Evolutionary conservation across 1,140 invertebrate species (phyloP).

Genomic region (Pogonomyrmex californicus): DNA sequence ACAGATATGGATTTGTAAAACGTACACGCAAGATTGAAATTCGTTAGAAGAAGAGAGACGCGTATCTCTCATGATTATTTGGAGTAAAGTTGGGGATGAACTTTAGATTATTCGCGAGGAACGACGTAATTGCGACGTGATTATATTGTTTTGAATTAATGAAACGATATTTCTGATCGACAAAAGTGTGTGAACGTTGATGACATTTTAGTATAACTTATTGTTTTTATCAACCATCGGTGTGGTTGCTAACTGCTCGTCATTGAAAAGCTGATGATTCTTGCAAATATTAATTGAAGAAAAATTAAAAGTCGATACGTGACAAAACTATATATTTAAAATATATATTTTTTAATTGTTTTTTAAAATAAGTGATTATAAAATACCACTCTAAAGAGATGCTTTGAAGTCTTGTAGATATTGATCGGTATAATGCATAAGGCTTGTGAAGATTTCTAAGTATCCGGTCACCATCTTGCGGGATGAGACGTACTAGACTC

Average conservation of each 20-base stretch:
- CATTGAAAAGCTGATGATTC: background rate
- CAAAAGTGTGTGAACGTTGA: background rate
- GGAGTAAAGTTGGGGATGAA: background rate
- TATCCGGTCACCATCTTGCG: background rate
- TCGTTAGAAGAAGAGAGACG: background rate
- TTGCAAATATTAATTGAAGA: background rate
- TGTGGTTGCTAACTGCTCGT: background rate
- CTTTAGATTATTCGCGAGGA: background rate
- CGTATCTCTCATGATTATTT: background rate
- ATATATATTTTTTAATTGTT: background rate
- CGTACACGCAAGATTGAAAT: background rate
- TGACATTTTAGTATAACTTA: background rate
- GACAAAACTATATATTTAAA: background rate
- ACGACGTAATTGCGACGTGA: background rate
- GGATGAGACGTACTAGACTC: background rate
- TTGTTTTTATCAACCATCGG: slow-evolving; percentile 10
- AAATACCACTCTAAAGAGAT: background rate
- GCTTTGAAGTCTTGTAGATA: background rate
- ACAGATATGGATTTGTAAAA: background rate
- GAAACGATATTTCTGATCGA: background rate
- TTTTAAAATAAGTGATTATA: background rate
- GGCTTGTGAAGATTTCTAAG: background rate
- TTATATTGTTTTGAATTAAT: background rate
- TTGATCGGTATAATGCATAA: background rate
- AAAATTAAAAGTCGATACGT: slow-evolving; percentile 1